A percentile compares a stretch with the other conserved stretches of the same genome.
Conservation (phyloP, 2,797 vertebrate species). For the Oceanodroma leucorhoa region DNA sequence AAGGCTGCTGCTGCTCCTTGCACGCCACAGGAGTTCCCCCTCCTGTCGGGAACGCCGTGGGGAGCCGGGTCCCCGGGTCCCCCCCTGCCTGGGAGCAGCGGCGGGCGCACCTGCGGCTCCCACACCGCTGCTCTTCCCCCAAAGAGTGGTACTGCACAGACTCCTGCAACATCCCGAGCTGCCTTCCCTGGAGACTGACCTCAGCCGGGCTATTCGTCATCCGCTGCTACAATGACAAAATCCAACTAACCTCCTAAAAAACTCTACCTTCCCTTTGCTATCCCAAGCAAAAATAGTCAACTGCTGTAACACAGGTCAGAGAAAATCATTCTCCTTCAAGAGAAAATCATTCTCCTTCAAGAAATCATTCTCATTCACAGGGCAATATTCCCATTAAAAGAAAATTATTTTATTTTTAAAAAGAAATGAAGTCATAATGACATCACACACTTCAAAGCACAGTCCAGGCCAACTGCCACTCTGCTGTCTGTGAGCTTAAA, state of each 20-base stretch:
- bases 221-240: not conserved
- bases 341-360: not conserved
- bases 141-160: not conserved
- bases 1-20: not conserved
- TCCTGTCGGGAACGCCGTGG: not conserved
- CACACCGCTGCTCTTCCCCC: not conserved
- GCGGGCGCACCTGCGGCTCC: not conserved
- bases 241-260: not conserved
- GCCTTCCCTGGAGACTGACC: not conserved
- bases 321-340: not conserved
- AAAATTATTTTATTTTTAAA: not conserved
- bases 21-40: not conserved
- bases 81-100: not conserved
- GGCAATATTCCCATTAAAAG: not conserved
- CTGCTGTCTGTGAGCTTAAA: not conserved
- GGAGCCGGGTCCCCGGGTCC: not conserved
- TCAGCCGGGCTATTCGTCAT: not conserved
- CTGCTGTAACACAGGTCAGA: not conserved
- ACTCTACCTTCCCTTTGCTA: not conserved
- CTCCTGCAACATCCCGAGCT: not conserved
- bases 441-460: not conserved
- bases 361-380: too few species aligned
- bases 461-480: not conserved
- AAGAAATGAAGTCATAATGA: not conserved
- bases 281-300: not conserved